Evolutionary conservation across 2,888 invertebrate species (phyloP), one percentile per base, ranked within the genome.

Genomic region (Drosophila sordidula): DNA sequence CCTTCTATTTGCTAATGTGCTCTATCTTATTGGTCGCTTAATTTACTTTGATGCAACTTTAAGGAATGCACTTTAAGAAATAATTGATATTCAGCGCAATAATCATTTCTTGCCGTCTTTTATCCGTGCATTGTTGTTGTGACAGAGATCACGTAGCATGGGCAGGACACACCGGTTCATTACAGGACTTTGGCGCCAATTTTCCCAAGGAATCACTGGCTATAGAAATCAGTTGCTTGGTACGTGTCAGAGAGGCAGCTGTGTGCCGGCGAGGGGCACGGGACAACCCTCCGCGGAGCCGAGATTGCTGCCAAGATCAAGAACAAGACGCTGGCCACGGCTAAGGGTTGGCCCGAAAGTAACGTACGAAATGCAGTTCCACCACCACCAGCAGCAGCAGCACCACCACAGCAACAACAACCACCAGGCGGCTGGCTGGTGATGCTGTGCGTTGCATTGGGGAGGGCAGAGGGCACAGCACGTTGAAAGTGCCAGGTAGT

Each of bases 401-500:
- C 68, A 50, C 29, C 46, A 70, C n/a, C 46, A 56, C n/a, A 42
- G 16, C 66, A n/a, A 9, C 61, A n/a, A 9, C 61, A 51, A 73
- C 49, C 73, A 66, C 47, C 77, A 54, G 56, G 34, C 61, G 38
- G 64, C 49, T 50, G 57, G 69, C 71, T 75, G 83, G 67, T 75
- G 80, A 80, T 56, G 83, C 72, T 73, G 58, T 38, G 56, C 38
- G 49, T 38, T 50, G 42, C 16, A 11, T 52, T 75, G 89, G 83
- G 89, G 88, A 86, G 89, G 51, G 18, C 51, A 54, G 14, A 42
- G 42, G 32, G 68, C 72, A 63, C 42, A 49, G 61, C 47, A 57
- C 42, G 64, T 68, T 72, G 47, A 51, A 52, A 34, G 44, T 67
- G 86, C 90, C 89, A 90, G 89, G 89, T 90, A 90, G 90, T 70